Conservation (phyloP, 2,797 vertebrate genomes). For the Onychomys torridus region DNA sequence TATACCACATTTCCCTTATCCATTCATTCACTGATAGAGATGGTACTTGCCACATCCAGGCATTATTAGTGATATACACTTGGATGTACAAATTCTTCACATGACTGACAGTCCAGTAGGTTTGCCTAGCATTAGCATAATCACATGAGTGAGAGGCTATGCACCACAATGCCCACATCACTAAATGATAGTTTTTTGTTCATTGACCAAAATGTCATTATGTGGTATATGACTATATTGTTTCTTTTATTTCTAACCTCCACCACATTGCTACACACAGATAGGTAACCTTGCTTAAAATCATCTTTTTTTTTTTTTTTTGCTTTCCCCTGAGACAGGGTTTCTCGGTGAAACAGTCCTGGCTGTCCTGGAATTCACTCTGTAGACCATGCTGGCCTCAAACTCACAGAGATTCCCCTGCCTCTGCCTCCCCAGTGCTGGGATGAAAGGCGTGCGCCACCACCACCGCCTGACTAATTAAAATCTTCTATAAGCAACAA, state of each 20-base stretch:
- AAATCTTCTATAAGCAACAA: background rate
- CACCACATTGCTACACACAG: background rate
- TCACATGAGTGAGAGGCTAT: background rate
- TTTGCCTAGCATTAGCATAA: background rate
- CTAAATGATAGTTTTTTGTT: background rate
- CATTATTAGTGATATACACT: background rate
- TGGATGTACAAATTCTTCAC: background rate
- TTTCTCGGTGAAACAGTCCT: too few species aligned
- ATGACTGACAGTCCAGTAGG: background rate
- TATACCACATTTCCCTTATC: background rate
- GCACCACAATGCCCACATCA: background rate
- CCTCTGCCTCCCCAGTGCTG: too few species aligned
- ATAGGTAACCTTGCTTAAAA: background rate
- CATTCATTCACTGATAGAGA: too few species aligned
- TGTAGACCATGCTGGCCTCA: too few species aligned
- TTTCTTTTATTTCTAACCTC: conserved; percentile 11
- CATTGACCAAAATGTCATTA: background rate
- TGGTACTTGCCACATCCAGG: background rate
- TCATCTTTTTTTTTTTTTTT: background rate
- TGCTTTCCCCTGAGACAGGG: too few species aligned
- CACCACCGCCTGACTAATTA: too few species aligned
- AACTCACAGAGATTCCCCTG: too few species aligned
- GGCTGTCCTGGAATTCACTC: too few species aligned
- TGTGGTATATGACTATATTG: background rate
- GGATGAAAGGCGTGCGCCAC: too few species aligned